Evolutionary conservation across 2,888 invertebrate species (phyloP), one percentile per base, ranked within the genome.

Genomic region (Drosophila fulvimacula): DNA sequence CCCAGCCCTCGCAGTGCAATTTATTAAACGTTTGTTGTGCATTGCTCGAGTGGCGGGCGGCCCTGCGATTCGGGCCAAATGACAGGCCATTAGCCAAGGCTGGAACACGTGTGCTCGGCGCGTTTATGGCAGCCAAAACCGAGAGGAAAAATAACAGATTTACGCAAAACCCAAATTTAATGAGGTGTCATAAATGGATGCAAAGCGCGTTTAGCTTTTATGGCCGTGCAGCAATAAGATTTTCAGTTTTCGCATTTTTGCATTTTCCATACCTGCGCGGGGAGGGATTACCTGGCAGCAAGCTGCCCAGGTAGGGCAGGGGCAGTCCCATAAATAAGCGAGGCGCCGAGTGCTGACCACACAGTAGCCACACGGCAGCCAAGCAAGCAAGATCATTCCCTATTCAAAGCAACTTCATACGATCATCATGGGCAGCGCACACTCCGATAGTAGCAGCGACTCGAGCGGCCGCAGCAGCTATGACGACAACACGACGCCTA

Each of bases 1-100:
- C 51, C 3, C 19, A 5, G 4, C 2, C 4, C 15, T 51, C 19
- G 21, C 13, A 7, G 36, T 24, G 53, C 55, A 55, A 55, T 55
- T 85, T 75, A 81, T 86, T 79, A 79, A 60, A 68, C 67, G 72
- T 74, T 79, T 76, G 44, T 64, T 67, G 64, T 46, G 53, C 56
- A 19, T 5, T 64, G 41, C 73, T 72, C 71, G 61, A 73, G 76
- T 71, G 75, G 62, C 65, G 49, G 19, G 32, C 1, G 4, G 48
- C 17, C 17, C 30, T 30, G 30, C 11, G 49, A 32, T 13, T 19
- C 32, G 27, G 17, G 36, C 62, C 64, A 56, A 69, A 55, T 69
- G 79, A 58, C 67, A 62, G 67, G 69, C 80, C 85, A 81, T 82
- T 82, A 79, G 69, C 24, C 19, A 15, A 32, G 32, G 27, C 49